phyloP scores from a whole-genome alignment of 2,113 vertebrate species.

The Trochalopteron elliotii region DNA sequence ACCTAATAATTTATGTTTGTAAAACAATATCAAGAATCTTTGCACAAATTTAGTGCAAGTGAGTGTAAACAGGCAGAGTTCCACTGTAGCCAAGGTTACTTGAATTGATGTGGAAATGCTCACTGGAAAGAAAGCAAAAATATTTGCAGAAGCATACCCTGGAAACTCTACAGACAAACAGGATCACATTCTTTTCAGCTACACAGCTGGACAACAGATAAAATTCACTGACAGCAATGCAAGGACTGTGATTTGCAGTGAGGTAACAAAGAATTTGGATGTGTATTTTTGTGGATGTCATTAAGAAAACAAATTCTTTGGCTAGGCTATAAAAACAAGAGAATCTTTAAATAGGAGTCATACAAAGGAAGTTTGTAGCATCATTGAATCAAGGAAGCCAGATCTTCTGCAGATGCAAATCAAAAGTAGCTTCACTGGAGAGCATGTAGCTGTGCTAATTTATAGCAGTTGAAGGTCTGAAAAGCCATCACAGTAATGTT shows the following conservation, averaged over 20 bases:
- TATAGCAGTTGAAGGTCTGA: background rate
- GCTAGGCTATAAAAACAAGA: background rate
- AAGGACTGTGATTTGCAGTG: background rate
- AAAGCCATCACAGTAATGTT: background rate
- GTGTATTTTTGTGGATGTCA: background rate
- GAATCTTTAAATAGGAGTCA: background rate
- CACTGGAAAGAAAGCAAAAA: background rate
- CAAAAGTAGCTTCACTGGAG: background rate
- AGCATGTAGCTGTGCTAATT: background rate
- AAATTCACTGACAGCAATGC: background rate
- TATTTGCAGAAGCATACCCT: background rate
- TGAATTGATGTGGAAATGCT: background rate
- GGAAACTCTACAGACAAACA: conserved; percentile 2
- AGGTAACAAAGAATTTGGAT: background rate
- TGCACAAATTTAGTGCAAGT: background rate
- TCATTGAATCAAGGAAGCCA: background rate
- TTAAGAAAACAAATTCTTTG: background rate
- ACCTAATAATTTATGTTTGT: background rate
- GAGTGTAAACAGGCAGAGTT: background rate
- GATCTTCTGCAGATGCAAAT: background rate
- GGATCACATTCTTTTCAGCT: conserved; percentile 5
- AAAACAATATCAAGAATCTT: background rate
- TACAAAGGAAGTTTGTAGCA: background rate
- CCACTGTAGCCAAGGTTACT: background rate
- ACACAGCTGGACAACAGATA: background rate